A percentile compares a stretch with the other conserved stretches of the same genome.
phyloP scores from a whole-genome alignment of 2,888 invertebrate genomes.

The Himalopsyche japonica region DNA sequence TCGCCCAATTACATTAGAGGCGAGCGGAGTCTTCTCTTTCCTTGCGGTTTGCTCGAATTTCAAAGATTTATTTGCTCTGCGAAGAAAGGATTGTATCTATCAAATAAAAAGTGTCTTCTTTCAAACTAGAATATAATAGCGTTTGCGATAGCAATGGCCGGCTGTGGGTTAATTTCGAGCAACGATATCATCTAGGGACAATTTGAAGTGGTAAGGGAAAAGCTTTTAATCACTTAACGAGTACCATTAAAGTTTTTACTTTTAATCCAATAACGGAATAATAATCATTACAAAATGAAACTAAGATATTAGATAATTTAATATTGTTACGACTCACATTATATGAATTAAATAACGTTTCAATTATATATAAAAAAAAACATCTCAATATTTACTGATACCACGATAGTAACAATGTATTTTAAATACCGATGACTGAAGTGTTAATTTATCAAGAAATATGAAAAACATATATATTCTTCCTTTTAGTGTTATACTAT shows the following conservation, averaged over 20 bases:
- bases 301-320: too few species aligned
- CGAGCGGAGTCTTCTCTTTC: background rate
- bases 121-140: conserved; percentile 27
- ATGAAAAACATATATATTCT: too few species aligned
- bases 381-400: too few species aligned
- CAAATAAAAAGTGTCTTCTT: conserved; percentile 28
- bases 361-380: too few species aligned
- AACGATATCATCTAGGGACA: conserved; percentile 2
- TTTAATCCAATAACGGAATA: conserved; percentile 16
- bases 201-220: background rate
- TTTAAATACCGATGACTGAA: too few species aligned
- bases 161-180: conserved; percentile 25
- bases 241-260: conserved; percentile 23
- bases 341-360: too few species aligned
- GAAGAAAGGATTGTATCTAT: conserved; percentile 36
- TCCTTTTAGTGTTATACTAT: too few species aligned
- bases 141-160: conserved; percentile 18
- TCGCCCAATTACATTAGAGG: conserved; percentile 37
- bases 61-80: conserved; percentile 19
- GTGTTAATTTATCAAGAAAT: too few species aligned
- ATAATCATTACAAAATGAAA: conserved; percentile 1
- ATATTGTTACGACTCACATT: too few species aligned
- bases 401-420: too few species aligned
- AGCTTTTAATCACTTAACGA: conserved; percentile 29
- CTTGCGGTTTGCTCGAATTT: background rate